Percentiles rank a stretch among this genome's conserved stretches.
phyloP scores from a whole-genome alignment of 2,888 invertebrate genomes.

The Smittia aterrima region DNA sequence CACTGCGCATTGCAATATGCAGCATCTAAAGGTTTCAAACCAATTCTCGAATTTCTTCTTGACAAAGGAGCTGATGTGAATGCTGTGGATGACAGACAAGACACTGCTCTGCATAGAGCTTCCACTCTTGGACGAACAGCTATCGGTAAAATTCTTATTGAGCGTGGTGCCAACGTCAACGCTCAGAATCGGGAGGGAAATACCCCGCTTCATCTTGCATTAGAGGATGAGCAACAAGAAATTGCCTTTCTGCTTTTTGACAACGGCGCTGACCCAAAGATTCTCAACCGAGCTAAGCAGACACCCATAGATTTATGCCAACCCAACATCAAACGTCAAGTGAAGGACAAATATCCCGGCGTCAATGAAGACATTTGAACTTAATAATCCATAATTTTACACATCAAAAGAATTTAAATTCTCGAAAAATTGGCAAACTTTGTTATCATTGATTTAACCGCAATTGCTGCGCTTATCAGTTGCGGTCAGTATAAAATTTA shows the following conservation, averaged over 20 bases:
- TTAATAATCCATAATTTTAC: not conserved
- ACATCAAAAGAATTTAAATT: too few relatives aligned
- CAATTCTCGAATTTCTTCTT: constrained; percentile 42
- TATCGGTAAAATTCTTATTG: constrained; percentile 40
- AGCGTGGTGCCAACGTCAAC: constrained; percentile 28
- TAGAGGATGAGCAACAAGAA: constrained; percentile 42
- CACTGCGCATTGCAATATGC: constrained; percentile 43
- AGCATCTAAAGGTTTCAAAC: constrained; percentile 42
- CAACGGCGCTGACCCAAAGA: constrained; percentile 40
- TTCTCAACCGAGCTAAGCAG: constrained; percentile 42
- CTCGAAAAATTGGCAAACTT: too few relatives aligned
- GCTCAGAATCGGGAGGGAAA: constrained; percentile 42
- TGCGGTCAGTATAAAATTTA: too few relatives aligned
- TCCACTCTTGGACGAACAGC: constrained; percentile 41
- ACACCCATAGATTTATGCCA: constrained; percentile 42
- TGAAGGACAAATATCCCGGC: constrained; percentile 24
- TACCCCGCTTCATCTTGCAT: constrained; percentile 43
- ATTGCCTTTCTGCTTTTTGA: constrained; percentile 42
- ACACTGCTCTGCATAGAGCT: constrained; percentile 42
- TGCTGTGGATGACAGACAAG: constrained; percentile 38
- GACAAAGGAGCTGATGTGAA: constrained; percentile 42
- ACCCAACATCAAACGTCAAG: constrained; percentile 40
- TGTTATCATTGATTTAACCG: too few relatives aligned
- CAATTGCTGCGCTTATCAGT: too few relatives aligned
- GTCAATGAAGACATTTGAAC: not conserved